Conservation (phyloP, 2,113 vertebrate genomes). For the Capreolus pygargus region DNA sequence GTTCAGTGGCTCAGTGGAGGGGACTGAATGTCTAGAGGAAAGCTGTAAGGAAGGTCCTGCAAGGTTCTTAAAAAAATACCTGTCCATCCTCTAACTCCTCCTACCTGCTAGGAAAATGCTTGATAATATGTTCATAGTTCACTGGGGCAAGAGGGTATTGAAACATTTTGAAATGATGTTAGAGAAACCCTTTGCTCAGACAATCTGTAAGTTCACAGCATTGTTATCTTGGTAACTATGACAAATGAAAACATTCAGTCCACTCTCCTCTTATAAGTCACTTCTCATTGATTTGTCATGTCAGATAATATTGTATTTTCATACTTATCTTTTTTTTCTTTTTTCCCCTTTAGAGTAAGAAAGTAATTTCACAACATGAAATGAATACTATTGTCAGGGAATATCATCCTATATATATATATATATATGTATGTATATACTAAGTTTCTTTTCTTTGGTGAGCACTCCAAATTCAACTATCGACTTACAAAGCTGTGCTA, state of each 20-base stretch:
- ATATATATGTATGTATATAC: background rate
- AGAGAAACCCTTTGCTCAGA: background rate
- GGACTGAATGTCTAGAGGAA: background rate
- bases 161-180: background rate
- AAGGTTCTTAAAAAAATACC: background rate
- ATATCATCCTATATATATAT: background rate
- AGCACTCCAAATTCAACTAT: slow-evolving; percentile 59
- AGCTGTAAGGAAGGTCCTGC: background rate
- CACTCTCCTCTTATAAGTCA: background rate
- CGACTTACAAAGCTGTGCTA: slow-evolving; percentile 27
- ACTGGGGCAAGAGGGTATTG: background rate
- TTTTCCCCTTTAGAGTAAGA: background rate
- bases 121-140: background rate
- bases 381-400: background rate
- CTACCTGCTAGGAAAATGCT: background rate
- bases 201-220: background rate
- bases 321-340: background rate
- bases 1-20: background rate
- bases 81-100: background rate
- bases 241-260: slow-evolving; percentile 48
- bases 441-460: slow-evolving; percentile 19
- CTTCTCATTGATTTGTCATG: slow-evolving; percentile 26
- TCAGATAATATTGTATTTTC: slow-evolving; percentile 22
- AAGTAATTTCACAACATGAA: background rate
- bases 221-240: background rate